A percentile compares a stretch with the other conserved stretches of the same genome.
Evolutionary conservation across 2,888 invertebrate species (phyloP).

Genomic region (Sthenelais limicola): DNA sequence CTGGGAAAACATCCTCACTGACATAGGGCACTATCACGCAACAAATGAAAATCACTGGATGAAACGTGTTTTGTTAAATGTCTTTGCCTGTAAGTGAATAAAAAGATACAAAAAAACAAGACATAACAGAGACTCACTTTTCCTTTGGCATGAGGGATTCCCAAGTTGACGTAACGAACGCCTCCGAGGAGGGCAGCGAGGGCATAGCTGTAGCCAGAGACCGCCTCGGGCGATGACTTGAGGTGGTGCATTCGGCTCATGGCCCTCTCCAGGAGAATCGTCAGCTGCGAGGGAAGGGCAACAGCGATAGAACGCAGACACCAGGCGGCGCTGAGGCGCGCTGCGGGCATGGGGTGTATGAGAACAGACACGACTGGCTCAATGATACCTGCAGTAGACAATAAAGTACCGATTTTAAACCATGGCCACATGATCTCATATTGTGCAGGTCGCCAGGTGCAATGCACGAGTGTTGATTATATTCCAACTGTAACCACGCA

Average conservation of each 20-base stretch:
- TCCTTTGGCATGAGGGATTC: conserved; percentile 96
- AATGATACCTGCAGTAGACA: conserved; percentile 80
- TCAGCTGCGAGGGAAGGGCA: conserved; percentile 94
- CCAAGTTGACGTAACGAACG: conserved; percentile 80
- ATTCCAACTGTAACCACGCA: no score
- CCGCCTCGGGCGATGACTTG: conserved; percentile 84
- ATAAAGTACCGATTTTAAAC: no score
- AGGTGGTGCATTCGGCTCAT: conserved; percentile 76
- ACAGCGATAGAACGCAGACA: conserved; percentile 92
- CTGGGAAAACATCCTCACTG: no score
- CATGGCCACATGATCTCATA: no score
- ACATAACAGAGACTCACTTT: conserved; percentile 77
- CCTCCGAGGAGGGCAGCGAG: conserved; percentile 91
- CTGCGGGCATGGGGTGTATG: conserved; percentile 90
- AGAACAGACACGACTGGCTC: conserved; percentile 88
- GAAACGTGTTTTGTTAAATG: no score
- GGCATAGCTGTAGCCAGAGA: conserved; percentile 89
- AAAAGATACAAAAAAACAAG: no score
- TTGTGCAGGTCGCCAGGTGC: no score
- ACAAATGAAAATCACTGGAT: no score
- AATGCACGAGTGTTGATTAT: no score
- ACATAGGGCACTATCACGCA: no score
- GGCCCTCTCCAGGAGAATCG: conserved; percentile 88
- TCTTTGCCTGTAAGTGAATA: no score
- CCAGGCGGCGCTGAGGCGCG: conserved; percentile 94